Percentiles rank a stretch among this genome's conserved stretches.
These are phyloP conservation scores for Agrochola lychnidis DNA, from an alignment of 2,888 invertebrate species.

Conservation along the genomic window DNA sequence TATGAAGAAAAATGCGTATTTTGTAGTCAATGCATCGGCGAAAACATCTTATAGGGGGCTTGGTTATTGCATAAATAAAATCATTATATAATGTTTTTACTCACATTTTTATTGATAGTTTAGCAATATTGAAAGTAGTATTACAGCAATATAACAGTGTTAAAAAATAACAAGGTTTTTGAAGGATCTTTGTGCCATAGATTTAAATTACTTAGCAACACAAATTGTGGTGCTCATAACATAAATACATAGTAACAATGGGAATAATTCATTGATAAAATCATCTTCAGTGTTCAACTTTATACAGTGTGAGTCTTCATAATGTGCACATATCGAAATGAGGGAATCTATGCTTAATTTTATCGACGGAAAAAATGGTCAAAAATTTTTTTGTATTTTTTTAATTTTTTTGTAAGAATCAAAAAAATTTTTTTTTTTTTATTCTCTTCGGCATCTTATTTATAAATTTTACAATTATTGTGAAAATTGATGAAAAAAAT, in stretches of 20 bases:
- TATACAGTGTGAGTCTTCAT: too few species aligned
- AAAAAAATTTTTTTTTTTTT: too few species aligned
- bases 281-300: background rate
- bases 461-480: too few species aligned
- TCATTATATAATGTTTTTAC: background rate
- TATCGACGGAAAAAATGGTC: too few species aligned
- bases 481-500: too few species aligned
- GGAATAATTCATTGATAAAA: background rate
- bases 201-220: slow-evolving; percentile 4
- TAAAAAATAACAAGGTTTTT: background rate
- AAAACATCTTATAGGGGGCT: background rate
- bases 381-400: too few species aligned
- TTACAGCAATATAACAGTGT: background rate
- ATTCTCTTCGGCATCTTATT: too few species aligned
- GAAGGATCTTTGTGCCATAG: background rate
- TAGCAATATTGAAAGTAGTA: background rate
- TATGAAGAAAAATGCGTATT: background rate
- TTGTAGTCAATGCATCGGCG: slow-evolving; percentile 20
- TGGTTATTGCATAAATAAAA: background rate
- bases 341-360: too few species aligned
- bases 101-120: background rate
- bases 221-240: background rate
- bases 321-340: too few species aligned
- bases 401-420: too few species aligned
- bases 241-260: slow-evolving; percentile 7